These are phyloP conservation scores for Zeugodacus cucurbitae DNA, from an alignment of 1,140 invertebrate genomes.

Conservation along the genomic window DNA sequence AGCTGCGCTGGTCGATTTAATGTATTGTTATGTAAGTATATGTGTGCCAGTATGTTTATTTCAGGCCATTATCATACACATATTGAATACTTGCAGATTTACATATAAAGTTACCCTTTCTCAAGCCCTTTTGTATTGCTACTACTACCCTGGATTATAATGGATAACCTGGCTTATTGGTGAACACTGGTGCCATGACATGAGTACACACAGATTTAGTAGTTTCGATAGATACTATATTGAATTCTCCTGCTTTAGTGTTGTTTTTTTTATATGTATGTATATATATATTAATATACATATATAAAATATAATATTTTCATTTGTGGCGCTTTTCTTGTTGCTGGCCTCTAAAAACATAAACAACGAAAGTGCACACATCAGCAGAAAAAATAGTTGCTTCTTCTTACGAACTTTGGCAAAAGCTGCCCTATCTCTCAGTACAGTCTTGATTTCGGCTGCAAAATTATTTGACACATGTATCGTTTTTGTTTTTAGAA, in stretches of 20 bases:
- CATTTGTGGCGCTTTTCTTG: background rate
- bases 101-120: background rate
- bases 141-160: background rate
- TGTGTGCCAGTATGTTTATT: background rate
- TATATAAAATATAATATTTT: background rate
- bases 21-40: background rate
- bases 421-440: background rate
- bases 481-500: background rate
- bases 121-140: background rate
- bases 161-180: background rate
- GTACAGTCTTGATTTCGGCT: background rate
- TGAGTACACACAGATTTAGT: background rate
- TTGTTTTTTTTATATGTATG: background rate
- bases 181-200: background rate
- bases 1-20: background rate
- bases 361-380: background rate
- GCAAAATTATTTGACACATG: background rate
- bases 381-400: background rate
- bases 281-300: background rate
- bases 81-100: background rate
- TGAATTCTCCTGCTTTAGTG: no score
- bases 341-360: background rate
- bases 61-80: background rate
- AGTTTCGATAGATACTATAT: background rate
- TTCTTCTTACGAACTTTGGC: background rate